Percentiles rank a stretch among this genome's conserved stretches.
Conservation (phyloP, 1,140 invertebrate species). For the Caenorhabditis briggsae region DNA sequence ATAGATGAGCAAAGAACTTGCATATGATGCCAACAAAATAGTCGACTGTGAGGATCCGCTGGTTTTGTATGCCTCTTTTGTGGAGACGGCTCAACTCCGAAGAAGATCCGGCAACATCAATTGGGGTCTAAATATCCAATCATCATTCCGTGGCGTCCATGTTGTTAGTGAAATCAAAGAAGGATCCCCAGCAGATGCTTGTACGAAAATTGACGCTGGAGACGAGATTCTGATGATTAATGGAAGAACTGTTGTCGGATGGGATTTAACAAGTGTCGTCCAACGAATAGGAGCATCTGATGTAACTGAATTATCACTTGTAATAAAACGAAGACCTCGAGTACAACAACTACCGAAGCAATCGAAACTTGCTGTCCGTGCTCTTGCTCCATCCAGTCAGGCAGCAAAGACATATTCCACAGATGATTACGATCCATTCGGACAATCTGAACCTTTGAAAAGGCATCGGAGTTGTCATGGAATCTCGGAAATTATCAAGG, state of each 20-base stretch:
- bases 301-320: slow-evolving; percentile 36
- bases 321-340: slow-evolving; percentile 65
- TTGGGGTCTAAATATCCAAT: slow-evolving; percentile 66
- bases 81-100: slow-evolving; percentile 57
- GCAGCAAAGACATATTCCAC: slow-evolving; percentile 42
- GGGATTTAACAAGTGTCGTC: slow-evolving; percentile 65
- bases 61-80: slow-evolving; percentile 53
- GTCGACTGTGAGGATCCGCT: slow-evolving; percentile 63
- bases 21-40: slow-evolving; percentile 39
- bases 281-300: slow-evolving; percentile 57
- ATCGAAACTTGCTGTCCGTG: slow-evolving; percentile 13
- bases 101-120: slow-evolving; percentile 23
- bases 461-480: slow-evolving; percentile 35
- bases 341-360: slow-evolving; percentile 49
- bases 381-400: slow-evolving; percentile 55
- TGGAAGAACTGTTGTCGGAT: slow-evolving; percentile 64
- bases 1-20: slow-evolving; percentile 57
- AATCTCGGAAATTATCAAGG: slow-evolving; percentile 36
- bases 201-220: slow-evolving; percentile 67
- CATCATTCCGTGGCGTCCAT: slow-evolving; percentile 65
- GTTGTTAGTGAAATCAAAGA: slow-evolving; percentile 65
- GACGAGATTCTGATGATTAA: slow-evolving; percentile 66
- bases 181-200: slow-evolving; percentile 63
- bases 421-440: slow-evolving; percentile 48
- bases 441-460: slow-evolving; percentile 40